phyloP scores from a whole-genome alignment of 1,140 invertebrate species.

The Paraescarpia echinospica region DNA sequence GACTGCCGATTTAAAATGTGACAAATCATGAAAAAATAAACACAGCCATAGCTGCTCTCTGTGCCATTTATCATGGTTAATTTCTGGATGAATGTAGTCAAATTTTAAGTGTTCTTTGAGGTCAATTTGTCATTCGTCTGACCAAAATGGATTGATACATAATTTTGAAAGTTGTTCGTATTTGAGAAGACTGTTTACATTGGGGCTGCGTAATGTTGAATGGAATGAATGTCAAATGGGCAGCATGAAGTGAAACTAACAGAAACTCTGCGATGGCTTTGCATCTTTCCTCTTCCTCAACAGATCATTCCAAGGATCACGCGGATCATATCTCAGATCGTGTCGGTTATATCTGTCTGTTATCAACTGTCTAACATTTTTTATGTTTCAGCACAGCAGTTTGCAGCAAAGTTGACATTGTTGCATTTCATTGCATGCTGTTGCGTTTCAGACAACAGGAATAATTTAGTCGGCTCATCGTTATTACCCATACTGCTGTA shows the following conservation, averaged over 20 bases:
- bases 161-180: background rate
- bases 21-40: too few relatives aligned
- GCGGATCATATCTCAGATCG: background rate
- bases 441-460: background rate
- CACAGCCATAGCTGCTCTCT: too few relatives aligned
- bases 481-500: background rate
- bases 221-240: background rate
- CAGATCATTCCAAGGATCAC: background rate
- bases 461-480: background rate
- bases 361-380: background rate
- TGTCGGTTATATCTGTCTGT: background rate
- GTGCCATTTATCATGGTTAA: background rate
- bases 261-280: background rate
- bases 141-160: constrained; percentile 1
- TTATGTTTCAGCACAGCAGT: background rate
- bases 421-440: background rate
- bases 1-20: too few relatives aligned
- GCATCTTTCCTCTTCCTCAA: background rate
- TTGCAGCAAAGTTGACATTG: background rate
- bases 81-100: background rate
- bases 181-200: background rate
- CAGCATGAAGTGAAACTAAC: background rate
- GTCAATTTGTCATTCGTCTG: background rate
- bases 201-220: background rate
- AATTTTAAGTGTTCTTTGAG: background rate